Percentiles rank a stretch among this genome's conserved stretches.
phyloP scores from a whole-genome alignment of 2,888 invertebrate genomes.

The Sesia apiformis region DNA sequence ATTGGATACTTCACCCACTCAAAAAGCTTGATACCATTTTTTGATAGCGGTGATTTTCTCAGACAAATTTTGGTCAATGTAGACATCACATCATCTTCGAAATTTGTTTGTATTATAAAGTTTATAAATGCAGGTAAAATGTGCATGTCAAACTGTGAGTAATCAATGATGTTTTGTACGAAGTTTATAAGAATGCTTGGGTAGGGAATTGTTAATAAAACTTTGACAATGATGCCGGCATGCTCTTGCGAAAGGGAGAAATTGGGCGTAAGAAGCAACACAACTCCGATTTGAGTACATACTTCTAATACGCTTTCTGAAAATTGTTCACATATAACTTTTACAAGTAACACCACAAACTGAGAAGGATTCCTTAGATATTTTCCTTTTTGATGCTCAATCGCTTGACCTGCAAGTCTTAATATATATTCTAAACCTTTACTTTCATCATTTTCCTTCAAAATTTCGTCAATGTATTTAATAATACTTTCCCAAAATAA shows the following conservation, averaged over 20 bases:
- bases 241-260: conserved; percentile 82
- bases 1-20: conserved; percentile 81
- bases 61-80: conserved; percentile 79
- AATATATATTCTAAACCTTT: conserved; percentile 63
- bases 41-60: conserved; percentile 77
- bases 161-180: conserved; percentile 77
- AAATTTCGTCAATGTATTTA: conserved; percentile 45
- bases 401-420: conserved; percentile 74
- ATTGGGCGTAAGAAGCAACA: conserved; percentile 75
- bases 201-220: conserved; percentile 73
- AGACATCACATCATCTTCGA: conserved; percentile 71
- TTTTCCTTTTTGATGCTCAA: conserved; percentile 78
- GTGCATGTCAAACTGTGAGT: conserved; percentile 82
- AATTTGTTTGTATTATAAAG: conserved; percentile 68
- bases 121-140: conserved; percentile 80
- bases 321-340: conserved; percentile 60
- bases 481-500: conserved; percentile 77
- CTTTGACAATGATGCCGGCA: conserved; percentile 79
- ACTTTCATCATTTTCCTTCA: conserved; percentile 44
- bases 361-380: conserved; percentile 75
- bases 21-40: conserved; percentile 73
- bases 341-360: conserved; percentile 74
- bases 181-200: conserved; percentile 76
- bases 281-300: conserved; percentile 71
- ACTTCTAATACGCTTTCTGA: conserved; percentile 62